Evolutionary conservation across 2,797 vertebrate species (phyloP).

Genomic region (Rhyacichthys aspro): DNA sequence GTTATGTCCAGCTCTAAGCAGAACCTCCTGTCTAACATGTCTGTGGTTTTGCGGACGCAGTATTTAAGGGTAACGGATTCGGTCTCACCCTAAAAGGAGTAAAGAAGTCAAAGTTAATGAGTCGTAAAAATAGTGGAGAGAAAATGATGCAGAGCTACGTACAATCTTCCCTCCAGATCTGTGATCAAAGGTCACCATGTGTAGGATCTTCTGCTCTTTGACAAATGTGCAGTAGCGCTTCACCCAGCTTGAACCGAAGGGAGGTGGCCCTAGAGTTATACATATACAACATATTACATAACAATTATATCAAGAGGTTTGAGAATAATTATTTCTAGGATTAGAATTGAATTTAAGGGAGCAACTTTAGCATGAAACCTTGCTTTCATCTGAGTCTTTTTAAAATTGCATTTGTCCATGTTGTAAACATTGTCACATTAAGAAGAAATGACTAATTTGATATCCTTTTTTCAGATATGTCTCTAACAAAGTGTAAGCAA

Average conservation of each 20-base stretch:
- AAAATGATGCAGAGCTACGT: slow-evolving; percentile 59
- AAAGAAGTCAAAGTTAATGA: background rate
- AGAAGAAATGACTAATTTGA: too few species aligned
- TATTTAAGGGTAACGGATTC: slow-evolving; percentile 89
- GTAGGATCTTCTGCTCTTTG: slow-evolving; percentile 93
- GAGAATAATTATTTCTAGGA: too few species aligned
- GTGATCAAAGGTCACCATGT: slow-evolving; percentile 96
- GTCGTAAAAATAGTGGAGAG: background rate
- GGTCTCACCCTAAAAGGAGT: slow-evolving; percentile 85
- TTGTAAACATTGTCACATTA: too few species aligned
- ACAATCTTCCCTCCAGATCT: slow-evolving; percentile 94
- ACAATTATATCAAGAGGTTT: background rate
- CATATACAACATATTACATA: slow-evolving; percentile 7
- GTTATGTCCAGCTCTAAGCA: slow-evolving; percentile 95
- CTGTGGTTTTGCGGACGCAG: slow-evolving; percentile 88
- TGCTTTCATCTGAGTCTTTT: too few species aligned
- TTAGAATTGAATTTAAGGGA: too few species aligned
- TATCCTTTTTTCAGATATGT: too few species aligned
- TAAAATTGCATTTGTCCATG: too few species aligned
- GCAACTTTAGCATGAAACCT: too few species aligned
- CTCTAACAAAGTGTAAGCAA: too few species aligned
- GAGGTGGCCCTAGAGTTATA: slow-evolving; percentile 86
- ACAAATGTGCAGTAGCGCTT: slow-evolving; percentile 95
- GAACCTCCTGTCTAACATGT: slow-evolving; percentile 91
- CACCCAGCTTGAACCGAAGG: slow-evolving; percentile 98